Conservation (phyloP, 35 echinoderm and acorn worm genomes). For the Diadema setosum region DNA sequence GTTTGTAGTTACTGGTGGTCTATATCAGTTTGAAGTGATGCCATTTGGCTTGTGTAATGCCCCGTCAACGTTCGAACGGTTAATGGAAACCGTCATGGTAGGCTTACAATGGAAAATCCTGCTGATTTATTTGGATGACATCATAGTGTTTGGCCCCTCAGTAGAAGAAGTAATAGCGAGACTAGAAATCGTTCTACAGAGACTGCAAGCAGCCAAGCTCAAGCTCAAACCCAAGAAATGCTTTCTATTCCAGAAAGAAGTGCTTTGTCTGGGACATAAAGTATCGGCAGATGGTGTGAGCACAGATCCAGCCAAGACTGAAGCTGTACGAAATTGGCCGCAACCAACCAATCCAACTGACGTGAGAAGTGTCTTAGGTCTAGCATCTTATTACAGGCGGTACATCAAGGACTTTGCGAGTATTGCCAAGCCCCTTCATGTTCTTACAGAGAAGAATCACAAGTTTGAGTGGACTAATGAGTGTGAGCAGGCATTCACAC, state of each 20-base stretch:
- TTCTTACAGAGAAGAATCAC: no score
- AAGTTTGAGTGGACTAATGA: no score
- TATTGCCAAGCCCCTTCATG: no score
- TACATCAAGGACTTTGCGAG: no score
- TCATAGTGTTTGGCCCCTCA: neutral
- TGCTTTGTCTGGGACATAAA: neutral
- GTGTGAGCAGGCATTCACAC: no score
- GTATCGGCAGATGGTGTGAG: neutral
- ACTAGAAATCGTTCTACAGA: neutral
- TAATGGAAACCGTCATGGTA: conserved; percentile 17
- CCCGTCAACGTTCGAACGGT: conserved; percentile 62
- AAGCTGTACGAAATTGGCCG: no score
- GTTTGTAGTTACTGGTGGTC: neutral
- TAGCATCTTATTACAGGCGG: no score
- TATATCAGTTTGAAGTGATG: conserved; percentile 59
- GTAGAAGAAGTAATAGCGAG: neutral
- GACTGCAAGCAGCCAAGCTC: neutral
- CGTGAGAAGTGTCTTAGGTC: no score
- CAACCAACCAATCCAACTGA: no score
- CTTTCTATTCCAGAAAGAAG: neutral
- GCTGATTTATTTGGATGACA: conserved; percentile 22
- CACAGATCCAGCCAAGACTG: neutral
- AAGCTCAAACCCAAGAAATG: neutral
- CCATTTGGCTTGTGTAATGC: conserved; percentile 63
- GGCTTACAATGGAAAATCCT: conserved; percentile 23